These are phyloP conservation scores for Mimumesa dahlbomi DNA, from an alignment of 2,888 invertebrate species.

Conservation along the genomic window DNA sequence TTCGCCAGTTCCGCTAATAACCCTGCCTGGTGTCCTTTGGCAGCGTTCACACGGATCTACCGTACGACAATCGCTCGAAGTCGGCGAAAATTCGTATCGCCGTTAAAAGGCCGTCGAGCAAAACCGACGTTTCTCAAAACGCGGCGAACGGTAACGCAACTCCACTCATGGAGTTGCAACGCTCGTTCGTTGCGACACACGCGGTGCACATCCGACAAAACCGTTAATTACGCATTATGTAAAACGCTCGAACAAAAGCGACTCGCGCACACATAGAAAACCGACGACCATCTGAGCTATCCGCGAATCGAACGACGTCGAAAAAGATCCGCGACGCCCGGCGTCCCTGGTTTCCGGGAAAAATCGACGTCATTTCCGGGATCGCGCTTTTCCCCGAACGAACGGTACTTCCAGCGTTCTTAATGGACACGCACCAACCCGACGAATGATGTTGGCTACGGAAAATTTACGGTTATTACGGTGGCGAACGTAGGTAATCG, in stretches of 20 bases:
- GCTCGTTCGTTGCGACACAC: slow-evolving; percentile 51
- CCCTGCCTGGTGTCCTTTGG: not conserved
- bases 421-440: slow-evolving; percentile 1
- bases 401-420: slow-evolving; percentile 37
- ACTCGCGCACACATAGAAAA: slow-evolving; percentile 13
- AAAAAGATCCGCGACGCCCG: slow-evolving; percentile 9
- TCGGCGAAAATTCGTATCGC: slow-evolving; percentile 1
- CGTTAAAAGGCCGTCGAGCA: slow-evolving; percentile 31
- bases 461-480: not conserved
- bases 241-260: no score
- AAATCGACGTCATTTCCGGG: slow-evolving; percentile 19
- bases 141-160: slow-evolving; percentile 52
- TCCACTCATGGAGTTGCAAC: slow-evolving; percentile 20
- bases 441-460: not conserved
- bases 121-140: slow-evolving; percentile 26
- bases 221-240: slow-evolving; percentile 59
- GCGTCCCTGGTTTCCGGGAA: slow-evolving; percentile 32
- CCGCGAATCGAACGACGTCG: no score
- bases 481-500: no score
- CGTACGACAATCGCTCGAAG: not conserved
- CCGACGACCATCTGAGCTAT: slow-evolving; percentile 13
- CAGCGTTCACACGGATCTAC: no score
- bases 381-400: slow-evolving; percentile 39
- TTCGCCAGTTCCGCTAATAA: no score
- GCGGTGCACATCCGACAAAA: slow-evolving; percentile 30